These are phyloP conservation scores for Centroberyx gerrardi DNA, from an alignment of 2,797 vertebrate species.

Conservation along the genomic window DNA sequence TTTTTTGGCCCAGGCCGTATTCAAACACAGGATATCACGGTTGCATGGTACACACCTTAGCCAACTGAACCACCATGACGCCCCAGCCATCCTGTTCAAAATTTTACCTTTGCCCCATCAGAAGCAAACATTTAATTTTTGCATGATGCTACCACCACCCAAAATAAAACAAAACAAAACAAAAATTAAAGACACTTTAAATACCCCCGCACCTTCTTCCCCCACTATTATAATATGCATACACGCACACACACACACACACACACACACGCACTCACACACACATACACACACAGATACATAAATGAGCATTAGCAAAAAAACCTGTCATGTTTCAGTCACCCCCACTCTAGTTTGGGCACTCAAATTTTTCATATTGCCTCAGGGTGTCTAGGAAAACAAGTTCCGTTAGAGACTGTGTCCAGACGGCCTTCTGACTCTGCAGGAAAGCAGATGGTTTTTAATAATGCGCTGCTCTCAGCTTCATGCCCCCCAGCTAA, in stretches of 20 bases:
- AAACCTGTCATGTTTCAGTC: constrained; percentile 23
- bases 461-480: constrained; percentile 82
- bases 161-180: no score
- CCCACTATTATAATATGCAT: not conserved
- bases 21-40: no score
- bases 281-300: constrained; percentile 12
- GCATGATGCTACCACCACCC: no score
- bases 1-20: no score
- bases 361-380: constrained; percentile 69
- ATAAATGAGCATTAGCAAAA: constrained; percentile 41
- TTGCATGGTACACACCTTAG: no score
- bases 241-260: not conserved
- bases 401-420: constrained; percentile 77
- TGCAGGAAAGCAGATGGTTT: constrained; percentile 82
- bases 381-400: constrained; percentile 71
- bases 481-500: constrained; percentile 75
- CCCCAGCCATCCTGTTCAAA: no score
- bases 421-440: constrained; percentile 79
- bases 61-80: no score
- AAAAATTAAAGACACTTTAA: no score
- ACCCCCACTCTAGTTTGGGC: constrained; percentile 49
- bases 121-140: no score
- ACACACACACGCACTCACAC: constrained; percentile 3
- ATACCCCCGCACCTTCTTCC: no score
- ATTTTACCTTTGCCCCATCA: no score